Evolutionary conservation across 2,888 invertebrate species (phyloP).

Genomic region (Lithophane ornitopus): DNA sequence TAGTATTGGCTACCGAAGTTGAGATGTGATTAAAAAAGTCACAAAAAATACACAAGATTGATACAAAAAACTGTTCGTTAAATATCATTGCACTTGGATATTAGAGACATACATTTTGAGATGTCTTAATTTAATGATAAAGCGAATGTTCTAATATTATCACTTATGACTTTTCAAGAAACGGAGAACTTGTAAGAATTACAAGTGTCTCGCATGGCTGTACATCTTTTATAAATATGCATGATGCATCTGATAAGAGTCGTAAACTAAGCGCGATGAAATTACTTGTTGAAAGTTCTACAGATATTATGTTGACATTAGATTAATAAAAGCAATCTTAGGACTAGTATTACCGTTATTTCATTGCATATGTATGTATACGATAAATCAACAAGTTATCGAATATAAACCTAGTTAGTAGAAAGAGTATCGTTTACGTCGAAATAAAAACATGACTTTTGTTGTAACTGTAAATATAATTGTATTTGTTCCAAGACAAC

Average conservation of each 20-base stretch:
- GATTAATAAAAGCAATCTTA: conserved; percentile 36
- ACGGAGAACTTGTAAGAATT: neutral
- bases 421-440: conserved; percentile 48
- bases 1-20: conserved; percentile 67
- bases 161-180: neutral
- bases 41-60: conserved; percentile 57
- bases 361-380: conserved; percentile 31
- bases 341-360: conserved; percentile 32
- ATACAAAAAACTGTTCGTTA: conserved; percentile 46
- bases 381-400: conserved; percentile 31
- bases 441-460: conserved; percentile 50
- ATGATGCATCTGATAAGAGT: conserved; percentile 15
- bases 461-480: conserved; percentile 59
- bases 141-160: conserved; percentile 5
- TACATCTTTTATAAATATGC: conserved; percentile 17
- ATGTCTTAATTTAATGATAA: conserved; percentile 35
- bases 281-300: conserved; percentile 20
- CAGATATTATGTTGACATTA: conserved; percentile 31
- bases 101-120: conserved; percentile 31
- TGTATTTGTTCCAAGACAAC: conserved; percentile 62
- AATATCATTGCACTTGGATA: conserved; percentile 52
- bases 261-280: conserved; percentile 18
- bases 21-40: conserved; percentile 52
- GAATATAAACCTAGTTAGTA: conserved; percentile 32
- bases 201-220: neutral